These are phyloP conservation scores for Rhincodon typus DNA, from an alignment of 2,797 vertebrate genomes.

Conservation along the genomic window DNA sequence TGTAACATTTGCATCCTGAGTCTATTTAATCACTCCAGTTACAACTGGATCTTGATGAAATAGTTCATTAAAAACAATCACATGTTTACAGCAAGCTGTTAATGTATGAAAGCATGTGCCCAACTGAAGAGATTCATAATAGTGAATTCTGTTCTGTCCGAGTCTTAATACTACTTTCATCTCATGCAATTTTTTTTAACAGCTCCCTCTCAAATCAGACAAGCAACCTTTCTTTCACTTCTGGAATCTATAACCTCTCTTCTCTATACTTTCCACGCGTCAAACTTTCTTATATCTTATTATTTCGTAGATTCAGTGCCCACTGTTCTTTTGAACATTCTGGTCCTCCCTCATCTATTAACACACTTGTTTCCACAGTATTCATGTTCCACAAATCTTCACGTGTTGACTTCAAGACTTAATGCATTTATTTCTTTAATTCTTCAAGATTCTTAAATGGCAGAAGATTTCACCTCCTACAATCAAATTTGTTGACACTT, in stretches of 20 bases:
- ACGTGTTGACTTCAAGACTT: background rate
- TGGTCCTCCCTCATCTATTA: background rate
- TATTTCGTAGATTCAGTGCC: background rate
- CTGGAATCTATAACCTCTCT: background rate
- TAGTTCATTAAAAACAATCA: constrained; percentile 22
- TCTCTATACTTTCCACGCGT: background rate
- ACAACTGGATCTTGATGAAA: constrained; percentile 9
- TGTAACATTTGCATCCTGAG: background rate
- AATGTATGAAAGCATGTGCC: background rate
- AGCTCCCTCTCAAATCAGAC: background rate
- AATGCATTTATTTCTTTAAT: background rate
- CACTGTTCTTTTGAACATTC: background rate
- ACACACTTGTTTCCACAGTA: background rate
- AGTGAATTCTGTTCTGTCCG: background rate
- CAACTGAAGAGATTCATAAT: background rate
- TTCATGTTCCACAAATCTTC: background rate
- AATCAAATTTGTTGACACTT: background rate
- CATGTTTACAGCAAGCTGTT: background rate
- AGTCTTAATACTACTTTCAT: background rate
- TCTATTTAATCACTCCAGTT: constrained; percentile 20
- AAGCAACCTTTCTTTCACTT: background rate
- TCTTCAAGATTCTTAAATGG: background rate
- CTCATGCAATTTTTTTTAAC: background rate
- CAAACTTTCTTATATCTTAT: background rate
- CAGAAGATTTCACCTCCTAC: background rate